phyloP scores from a whole-genome alignment of 2,113 vertebrate species.

The Odontophorus gujanensis region DNA sequence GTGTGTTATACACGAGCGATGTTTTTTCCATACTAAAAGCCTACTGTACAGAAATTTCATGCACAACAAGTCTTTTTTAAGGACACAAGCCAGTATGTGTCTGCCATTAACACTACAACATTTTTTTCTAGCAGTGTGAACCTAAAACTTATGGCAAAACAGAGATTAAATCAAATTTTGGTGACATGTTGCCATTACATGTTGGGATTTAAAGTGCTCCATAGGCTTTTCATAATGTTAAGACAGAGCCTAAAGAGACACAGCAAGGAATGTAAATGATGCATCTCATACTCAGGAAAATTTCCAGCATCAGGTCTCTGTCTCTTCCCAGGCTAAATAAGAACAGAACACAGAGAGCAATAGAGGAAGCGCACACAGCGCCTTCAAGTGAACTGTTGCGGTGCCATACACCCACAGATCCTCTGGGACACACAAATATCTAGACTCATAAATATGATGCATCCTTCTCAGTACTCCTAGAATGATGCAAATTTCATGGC shows the following conservation, averaged over 20 bases:
- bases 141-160: neutral
- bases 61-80: neutral
- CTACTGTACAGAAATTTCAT: neutral
- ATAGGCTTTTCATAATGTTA: conserved; percentile 27
- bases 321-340: neutral
- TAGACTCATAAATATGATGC: neutral
- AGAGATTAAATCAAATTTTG: conserved; percentile 41
- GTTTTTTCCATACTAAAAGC: neutral
- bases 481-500: neutral
- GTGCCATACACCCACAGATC: neutral
- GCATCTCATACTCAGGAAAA: neutral
- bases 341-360: neutral
- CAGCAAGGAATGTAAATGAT: conserved; percentile 11
- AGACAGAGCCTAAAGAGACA: neutral
- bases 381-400: neutral
- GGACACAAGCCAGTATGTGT: neutral
- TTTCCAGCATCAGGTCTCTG: neutral
- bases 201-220: conserved; percentile 10
- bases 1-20: neutral
- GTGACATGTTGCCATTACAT: neutral
- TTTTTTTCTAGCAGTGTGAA: conserved; percentile 16
- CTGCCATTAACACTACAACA: conserved; percentile 10
- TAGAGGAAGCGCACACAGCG: neutral
- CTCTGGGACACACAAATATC: neutral
- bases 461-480: neutral